A percentile compares a stretch with the other conserved stretches of the same genome.
Evolutionary conservation across 2,113 vertebrate genomes (phyloP).

Genomic region (Caranx melampygus): DNA sequence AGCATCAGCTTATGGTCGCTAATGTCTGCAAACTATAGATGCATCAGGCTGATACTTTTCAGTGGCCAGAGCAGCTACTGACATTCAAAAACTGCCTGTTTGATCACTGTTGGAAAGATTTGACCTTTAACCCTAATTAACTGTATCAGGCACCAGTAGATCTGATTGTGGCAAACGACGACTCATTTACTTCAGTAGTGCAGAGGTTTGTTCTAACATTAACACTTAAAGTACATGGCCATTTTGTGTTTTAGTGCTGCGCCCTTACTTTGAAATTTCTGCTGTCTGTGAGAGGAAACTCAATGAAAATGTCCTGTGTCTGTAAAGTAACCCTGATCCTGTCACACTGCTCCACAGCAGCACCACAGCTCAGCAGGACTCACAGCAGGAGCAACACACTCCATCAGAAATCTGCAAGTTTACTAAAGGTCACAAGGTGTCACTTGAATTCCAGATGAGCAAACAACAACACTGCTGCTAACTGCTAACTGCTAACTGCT

Average conservation of each 20-base stretch:
- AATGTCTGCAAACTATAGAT: not conserved
- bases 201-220: not conserved
- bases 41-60: not conserved
- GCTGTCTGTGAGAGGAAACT: not conserved
- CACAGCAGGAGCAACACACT: slow-evolving; percentile 62
- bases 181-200: not conserved
- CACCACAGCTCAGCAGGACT: slow-evolving; percentile 50
- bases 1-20: not conserved
- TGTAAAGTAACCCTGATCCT: slow-evolving; percentile 11
- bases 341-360: slow-evolving; percentile 47
- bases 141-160: not conserved
- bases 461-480: not conserved
- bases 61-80: not conserved
- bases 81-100: not conserved
- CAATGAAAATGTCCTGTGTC: slow-evolving; percentile 1
- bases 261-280: not conserved
- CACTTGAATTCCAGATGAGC: slow-evolving; percentile 46
- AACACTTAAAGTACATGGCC: not conserved
- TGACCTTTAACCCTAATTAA: not conserved
- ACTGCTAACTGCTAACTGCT: not conserved
- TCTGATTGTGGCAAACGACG: not conserved
- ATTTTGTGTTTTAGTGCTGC: not conserved
- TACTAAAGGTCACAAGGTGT: slow-evolving; percentile 65
- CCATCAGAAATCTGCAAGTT: slow-evolving; percentile 69
- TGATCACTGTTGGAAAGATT: not conserved